These are phyloP conservation scores for Hyles lineata DNA, from an alignment of 2,888 invertebrate species.

Conservation along the genomic window DNA sequence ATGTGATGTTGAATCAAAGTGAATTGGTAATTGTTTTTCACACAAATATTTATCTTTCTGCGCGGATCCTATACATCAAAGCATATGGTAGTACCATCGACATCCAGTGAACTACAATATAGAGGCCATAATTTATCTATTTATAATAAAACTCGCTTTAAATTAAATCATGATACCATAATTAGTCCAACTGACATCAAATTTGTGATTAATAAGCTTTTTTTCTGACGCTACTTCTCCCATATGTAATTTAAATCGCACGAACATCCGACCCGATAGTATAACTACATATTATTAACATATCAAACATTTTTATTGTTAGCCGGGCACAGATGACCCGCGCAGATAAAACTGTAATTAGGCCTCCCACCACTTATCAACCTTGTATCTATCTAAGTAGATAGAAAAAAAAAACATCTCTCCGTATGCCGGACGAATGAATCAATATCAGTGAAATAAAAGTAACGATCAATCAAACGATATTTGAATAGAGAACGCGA, in stretches of 20 bases:
- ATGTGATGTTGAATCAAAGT: too few relatives aligned
- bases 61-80: too few relatives aligned
- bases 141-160: too few relatives aligned
- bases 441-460: conserved; percentile 76
- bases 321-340: conserved; percentile 70
- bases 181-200: not conserved
- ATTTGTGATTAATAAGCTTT: not conserved
- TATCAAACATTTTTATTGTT: conserved; percentile 78
- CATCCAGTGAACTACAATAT: too few relatives aligned
- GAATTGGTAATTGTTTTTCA: too few relatives aligned
- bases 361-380: conserved; percentile 77
- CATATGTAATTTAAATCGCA: conserved; percentile 53
- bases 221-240: conserved; percentile 27
- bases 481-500: conserved; percentile 65
- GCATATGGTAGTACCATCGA: too few relatives aligned
- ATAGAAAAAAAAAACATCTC: conserved; percentile 71
- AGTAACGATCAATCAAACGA: conserved; percentile 80
- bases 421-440: conserved; percentile 70
- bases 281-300: conserved; percentile 74
- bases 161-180: too few relatives aligned
- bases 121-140: too few relatives aligned
- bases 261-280: conserved; percentile 50
- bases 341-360: conserved; percentile 80
- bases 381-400: conserved; percentile 79
- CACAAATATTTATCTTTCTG: too few relatives aligned